These are phyloP conservation scores for Pardosa pseudoannulata DNA, from an alignment of 2,888 invertebrate species.

Conservation along the genomic window DNA sequence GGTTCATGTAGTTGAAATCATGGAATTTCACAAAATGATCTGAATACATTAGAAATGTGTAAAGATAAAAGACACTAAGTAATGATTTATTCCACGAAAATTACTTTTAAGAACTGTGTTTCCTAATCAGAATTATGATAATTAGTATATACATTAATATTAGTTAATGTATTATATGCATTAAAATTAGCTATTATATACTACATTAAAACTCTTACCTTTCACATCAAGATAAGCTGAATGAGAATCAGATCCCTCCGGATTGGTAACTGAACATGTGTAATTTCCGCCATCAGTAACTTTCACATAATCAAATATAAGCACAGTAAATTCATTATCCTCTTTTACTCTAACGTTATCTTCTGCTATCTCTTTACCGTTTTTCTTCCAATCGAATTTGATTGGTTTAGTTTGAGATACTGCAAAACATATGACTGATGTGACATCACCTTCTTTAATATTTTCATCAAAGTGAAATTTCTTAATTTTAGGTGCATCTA, in stretches of 20 bases:
- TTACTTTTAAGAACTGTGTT: no score
- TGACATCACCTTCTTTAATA: constrained; percentile 7
- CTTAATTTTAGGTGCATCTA: constrained; percentile 25
- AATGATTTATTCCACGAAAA: no score
- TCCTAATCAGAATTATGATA: no score
- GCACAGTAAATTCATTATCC: not conserved
- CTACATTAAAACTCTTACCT: constrained; percentile 28
- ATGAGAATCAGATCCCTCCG: constrained; percentile 26
- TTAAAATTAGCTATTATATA: no score
- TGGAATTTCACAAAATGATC: no score
- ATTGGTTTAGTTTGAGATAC: not conserved
- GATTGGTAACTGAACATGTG: constrained; percentile 36
- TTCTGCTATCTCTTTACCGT: constrained; percentile 1
- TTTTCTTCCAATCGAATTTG: constrained; percentile 26
- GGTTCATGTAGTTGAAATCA: no score
- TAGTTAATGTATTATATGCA: no score
- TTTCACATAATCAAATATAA: constrained; percentile 21
- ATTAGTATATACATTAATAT: no score
- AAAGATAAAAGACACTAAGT: no score
- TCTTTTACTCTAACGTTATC: constrained; percentile 11
- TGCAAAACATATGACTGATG: constrained; percentile 6
- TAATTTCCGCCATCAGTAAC: constrained; percentile 45
- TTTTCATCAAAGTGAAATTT: constrained; percentile 22
- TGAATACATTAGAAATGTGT: no score
- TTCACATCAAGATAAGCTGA: constrained; percentile 23